These are phyloP conservation scores for Callorhinus ursinus DNA, from an alignment of 2,113 vertebrate genomes.

Conservation along the genomic window DNA sequence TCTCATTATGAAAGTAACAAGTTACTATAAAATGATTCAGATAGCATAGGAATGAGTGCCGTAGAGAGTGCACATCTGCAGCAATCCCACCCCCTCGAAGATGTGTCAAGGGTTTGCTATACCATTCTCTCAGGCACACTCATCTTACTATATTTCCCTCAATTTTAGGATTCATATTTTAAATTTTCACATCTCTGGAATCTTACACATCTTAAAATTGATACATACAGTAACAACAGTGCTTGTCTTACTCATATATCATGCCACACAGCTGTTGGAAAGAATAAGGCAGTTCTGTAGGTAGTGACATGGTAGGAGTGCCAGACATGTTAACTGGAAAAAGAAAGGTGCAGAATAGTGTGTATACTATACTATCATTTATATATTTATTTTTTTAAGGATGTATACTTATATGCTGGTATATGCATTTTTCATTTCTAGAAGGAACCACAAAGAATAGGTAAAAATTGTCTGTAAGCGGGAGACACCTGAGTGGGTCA, in stretches of 20 bases:
- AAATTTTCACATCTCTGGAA: neutral
- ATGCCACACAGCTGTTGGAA: neutral
- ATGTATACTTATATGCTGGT: neutral
- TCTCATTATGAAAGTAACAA: neutral
- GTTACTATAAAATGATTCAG: neutral
- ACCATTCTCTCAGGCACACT: neutral
- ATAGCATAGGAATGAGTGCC: neutral
- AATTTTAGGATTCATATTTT: neutral
- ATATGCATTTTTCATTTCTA: neutral
- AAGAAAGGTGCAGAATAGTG: neutral
- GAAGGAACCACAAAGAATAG: neutral
- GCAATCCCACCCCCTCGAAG: neutral
- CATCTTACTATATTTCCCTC: neutral
- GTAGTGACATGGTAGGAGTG: neutral
- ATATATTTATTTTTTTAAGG: neutral
- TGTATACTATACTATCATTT: too few relatives aligned
- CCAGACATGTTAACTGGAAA: neutral
- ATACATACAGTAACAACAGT: neutral
- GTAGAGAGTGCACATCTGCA: neutral
- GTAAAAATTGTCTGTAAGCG: neutral
- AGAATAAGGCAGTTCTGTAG: neutral
- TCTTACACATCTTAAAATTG: neutral
- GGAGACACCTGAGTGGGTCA: too few relatives aligned
- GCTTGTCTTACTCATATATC: neutral
- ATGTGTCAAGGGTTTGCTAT: neutral